Evolutionary conservation across 2,888 invertebrate species (phyloP), one percentile per base, ranked within the genome.

Genomic region (Sympetrum striolatum): DNA sequence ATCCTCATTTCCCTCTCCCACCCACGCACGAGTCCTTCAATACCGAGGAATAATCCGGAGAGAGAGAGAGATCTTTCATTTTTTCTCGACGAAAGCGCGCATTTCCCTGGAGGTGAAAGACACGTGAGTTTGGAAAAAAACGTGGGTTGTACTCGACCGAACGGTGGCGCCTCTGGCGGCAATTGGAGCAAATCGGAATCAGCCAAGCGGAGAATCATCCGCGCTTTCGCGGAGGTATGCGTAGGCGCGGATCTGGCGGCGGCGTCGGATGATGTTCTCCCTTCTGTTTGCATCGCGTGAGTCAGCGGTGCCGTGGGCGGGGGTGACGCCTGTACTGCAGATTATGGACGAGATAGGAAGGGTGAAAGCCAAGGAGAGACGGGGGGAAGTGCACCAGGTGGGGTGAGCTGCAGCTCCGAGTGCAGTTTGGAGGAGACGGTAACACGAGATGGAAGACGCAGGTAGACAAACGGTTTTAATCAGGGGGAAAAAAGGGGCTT

Each of bases 201-300:
- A 86, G 86, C 86, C 86, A 60, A 86, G 18, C 86, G 37, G 37
- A 60, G 53, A 58, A 58, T 58, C 15, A 53, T 4, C 86, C 53
- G 60, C 37, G 86, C 35, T 58, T 31, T 15, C 25, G 39, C 12
- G 81, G 44, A 44, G 5, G 5, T 37, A 35, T 22, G 86, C 37
- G 86, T 58, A 60, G 58, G 86, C 37, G 82, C 81, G 53, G 31
- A 25, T 53, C 81, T 82, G 81, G 81, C 81, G 81, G 48, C 58
- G n/a, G n/a, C n/a, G n/a, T 31, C 58, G 35, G 31, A 53, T n/a
- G 86, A 60, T 58, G 58, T 35, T 81, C 44, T 48, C 82, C 48
- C 53, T 31, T 22, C 35, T 60, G 81, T 37, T 44, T 48, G 80
- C 80, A 80, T 80, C 80, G 80, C 80, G 39, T 53, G 82, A 82